Evolutionary conservation across 2,888 invertebrate species (phyloP).

Genomic region (Ectropis crepuscularia): DNA sequence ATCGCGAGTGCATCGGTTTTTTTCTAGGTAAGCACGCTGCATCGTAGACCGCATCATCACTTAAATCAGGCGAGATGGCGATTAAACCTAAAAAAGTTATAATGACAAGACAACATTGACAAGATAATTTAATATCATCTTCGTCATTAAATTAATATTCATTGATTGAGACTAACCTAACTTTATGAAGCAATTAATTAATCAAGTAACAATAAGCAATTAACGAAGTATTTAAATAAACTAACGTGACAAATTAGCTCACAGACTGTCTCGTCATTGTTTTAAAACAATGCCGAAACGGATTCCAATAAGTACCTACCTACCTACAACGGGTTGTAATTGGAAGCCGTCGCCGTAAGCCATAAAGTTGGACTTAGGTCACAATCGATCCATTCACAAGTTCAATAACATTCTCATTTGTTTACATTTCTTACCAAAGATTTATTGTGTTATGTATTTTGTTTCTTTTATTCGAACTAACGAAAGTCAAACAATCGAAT

Average conservation of each 20-base stretch:
- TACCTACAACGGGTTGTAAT: slow-evolving; percentile 23
- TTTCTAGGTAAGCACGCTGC: too few relatives aligned
- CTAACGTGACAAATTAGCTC: slow-evolving; percentile 5
- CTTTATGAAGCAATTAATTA: slow-evolving; percentile 8
- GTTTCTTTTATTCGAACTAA: not conserved
- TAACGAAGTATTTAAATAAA: slow-evolving; percentile 14
- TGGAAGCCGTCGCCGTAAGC: not conserved
- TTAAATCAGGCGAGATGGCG: too few relatives aligned
- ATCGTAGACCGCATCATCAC: too few relatives aligned
- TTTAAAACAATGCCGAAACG: slow-evolving; percentile 22
- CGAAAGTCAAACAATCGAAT: too few relatives aligned
- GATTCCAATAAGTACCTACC: slow-evolving; percentile 24
- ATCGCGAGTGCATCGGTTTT: too few relatives aligned
- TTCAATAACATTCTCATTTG: slow-evolving; percentile 18
- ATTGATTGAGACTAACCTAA: not conserved
- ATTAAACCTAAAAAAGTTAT: too few relatives aligned
- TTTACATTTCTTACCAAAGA: not conserved
- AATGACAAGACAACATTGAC: not conserved
- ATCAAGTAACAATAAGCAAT: slow-evolving; percentile 25
- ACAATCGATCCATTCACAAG: slow-evolving; percentile 8
- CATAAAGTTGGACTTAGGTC: slow-evolving; percentile 3
- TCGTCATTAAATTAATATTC: not conserved
- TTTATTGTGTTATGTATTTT: not conserved
- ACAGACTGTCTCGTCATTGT: slow-evolving; percentile 18
- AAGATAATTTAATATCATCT: slow-evolving; percentile 1